Evolutionary conservation across 2,113 vertebrate species (phyloP).

Genomic region (Erythrocercus mccallii): DNA sequence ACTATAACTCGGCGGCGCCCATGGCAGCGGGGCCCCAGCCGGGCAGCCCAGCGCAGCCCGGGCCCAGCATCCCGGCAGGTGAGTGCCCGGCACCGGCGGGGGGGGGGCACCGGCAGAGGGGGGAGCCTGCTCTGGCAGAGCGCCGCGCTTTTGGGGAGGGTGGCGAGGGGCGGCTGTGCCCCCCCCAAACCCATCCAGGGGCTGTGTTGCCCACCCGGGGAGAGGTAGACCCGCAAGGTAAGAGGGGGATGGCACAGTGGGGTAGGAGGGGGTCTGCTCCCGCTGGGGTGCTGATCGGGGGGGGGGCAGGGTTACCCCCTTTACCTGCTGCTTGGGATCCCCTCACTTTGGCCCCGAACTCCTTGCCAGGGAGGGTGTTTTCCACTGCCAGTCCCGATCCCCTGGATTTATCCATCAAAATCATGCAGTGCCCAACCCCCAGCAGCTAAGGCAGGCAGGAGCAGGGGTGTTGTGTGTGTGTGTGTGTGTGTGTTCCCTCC

Average conservation of each 20-base stretch:
- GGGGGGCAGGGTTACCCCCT: neutral
- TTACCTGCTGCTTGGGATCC: neutral
- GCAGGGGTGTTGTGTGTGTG: too few relatives aligned
- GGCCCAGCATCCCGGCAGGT: neutral
- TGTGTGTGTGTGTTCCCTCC: too few relatives aligned
- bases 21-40: neutral
- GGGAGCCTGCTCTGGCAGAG: neutral
- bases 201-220: neutral
- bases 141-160: neutral
- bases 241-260: neutral
- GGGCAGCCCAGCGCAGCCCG: neutral
- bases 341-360: neutral
- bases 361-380: neutral
- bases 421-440: neutral
- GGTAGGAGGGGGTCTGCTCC: neutral
- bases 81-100: neutral
- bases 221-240: neutral
- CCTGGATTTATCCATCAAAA: neutral
- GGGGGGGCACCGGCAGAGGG: neutral
- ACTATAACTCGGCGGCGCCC: slow-evolving; percentile 31
- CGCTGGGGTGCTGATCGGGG: too few relatives aligned
- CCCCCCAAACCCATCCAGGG: neutral
- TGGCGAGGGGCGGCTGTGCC: neutral
- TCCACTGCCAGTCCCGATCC: neutral
- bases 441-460: neutral